Percentiles rank a stretch among this genome's conserved stretches.
These are phyloP conservation scores for Chelidonichthys spinosus DNA, from an alignment of 2,797 vertebrate species.

Conservation along the genomic window DNA sequence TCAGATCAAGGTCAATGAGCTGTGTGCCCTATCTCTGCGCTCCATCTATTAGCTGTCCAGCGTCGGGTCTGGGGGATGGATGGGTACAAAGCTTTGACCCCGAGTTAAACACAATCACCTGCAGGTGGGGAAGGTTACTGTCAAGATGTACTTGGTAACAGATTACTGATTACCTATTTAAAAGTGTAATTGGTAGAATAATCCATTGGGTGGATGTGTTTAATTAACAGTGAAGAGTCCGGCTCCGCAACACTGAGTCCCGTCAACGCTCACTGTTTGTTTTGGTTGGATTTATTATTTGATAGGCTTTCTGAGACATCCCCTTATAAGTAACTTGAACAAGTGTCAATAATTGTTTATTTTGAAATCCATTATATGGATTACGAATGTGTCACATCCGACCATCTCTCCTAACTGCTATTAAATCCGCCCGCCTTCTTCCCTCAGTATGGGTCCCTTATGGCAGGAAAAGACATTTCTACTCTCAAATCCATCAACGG, in stretches of 20 bases:
- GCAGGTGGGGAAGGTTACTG: slow-evolving; percentile 37
- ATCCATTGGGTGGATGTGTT: slow-evolving; percentile 45
- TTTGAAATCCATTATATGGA: not conserved
- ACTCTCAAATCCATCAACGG: slow-evolving; percentile 37
- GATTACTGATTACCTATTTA: slow-evolving; percentile 65
- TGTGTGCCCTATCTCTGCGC: slow-evolving; percentile 49
- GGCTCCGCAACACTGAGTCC: not conserved
- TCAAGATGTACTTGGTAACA: slow-evolving; percentile 53
- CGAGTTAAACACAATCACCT: slow-evolving; percentile 60
- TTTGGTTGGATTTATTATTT: not conserved
- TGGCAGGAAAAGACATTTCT: slow-evolving; percentile 30
- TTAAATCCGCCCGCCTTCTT: slow-evolving; percentile 28
- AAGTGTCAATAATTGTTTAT: not conserved
- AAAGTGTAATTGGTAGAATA: slow-evolving; percentile 57
- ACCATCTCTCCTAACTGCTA: slow-evolving; percentile 10
- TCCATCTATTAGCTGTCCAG: slow-evolving; percentile 74
- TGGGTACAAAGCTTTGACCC: slow-evolving; percentile 58
- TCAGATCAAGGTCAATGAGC: slow-evolving; percentile 67
- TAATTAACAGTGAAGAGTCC: slow-evolving; percentile 42
- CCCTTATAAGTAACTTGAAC: not conserved
- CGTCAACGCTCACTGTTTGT: not conserved
- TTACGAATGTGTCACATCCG: not conserved
- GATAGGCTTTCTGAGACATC: not conserved
- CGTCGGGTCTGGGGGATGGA: slow-evolving; percentile 38
- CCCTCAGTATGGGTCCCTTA: not conserved